Conservation (phyloP, 2,113 vertebrate genomes). For the Brienomyrus brachyistius region DNA sequence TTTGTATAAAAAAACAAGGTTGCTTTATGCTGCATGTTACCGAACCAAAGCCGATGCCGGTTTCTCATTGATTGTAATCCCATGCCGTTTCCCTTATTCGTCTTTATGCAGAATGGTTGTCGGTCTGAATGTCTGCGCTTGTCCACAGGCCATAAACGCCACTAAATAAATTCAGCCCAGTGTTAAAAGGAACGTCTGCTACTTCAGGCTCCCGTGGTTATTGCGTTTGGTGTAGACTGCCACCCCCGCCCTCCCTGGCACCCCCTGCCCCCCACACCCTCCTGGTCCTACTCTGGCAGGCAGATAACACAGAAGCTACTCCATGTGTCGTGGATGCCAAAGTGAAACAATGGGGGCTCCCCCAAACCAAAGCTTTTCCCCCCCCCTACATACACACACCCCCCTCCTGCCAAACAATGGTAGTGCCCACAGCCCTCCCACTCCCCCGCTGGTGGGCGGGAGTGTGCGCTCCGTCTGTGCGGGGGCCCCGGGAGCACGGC, state of each 20-base stretch:
- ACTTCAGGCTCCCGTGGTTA: background rate
- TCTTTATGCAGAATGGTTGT: background rate
- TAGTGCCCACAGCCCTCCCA: constrained; percentile 39
- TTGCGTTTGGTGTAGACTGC: background rate
- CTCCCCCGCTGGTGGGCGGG: constrained; percentile 35
- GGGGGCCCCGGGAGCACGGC: constrained; percentile 47
- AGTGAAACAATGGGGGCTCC: constrained; percentile 16
- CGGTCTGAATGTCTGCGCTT: background rate
- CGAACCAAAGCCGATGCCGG: background rate
- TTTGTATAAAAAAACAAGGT: background rate
- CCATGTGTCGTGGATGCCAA: background rate
- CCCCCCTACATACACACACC: constrained; percentile 22
- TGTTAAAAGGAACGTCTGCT: constrained; percentile 16
- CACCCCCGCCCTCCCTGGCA: background rate
- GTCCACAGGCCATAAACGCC: background rate
- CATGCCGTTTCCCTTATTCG: background rate
- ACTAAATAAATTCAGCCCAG: constrained; percentile 17
- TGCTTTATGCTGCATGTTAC: background rate
- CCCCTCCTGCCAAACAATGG: constrained; percentile 48
- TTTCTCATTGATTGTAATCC: too few relatives aligned
- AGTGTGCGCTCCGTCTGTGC: constrained; percentile 37
- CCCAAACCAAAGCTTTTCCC: constrained; percentile 25
- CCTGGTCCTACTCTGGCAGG: background rate
- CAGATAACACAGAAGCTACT: background rate
- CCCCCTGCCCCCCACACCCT: background rate